Evolutionary conservation across 2,888 invertebrate genomes (phyloP).

Genomic region (Amaurobius ferox): DNA sequence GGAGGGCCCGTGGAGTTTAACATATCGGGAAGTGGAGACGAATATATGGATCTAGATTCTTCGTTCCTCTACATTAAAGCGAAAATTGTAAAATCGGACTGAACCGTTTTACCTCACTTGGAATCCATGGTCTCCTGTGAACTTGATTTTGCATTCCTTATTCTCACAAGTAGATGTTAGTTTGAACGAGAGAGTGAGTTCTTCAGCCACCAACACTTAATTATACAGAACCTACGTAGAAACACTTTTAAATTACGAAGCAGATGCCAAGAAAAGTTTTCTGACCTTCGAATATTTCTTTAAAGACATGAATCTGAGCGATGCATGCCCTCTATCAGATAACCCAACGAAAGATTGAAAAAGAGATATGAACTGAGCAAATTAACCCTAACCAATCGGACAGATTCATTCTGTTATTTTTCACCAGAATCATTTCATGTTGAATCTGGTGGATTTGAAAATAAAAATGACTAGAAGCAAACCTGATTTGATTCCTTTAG

Average conservation of each 20-base stretch:
- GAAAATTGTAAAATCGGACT: background rate
- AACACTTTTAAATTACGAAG: slow-evolving; percentile 8
- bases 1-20: background rate
- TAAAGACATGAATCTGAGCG: background rate
- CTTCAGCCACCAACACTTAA: background rate
- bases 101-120: background rate
- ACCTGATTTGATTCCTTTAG: slow-evolving; percentile 33
- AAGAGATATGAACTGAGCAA: background rate
- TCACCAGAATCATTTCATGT: slow-evolving; percentile 19
- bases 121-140: background rate
- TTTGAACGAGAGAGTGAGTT: slow-evolving; percentile 4
- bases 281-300: background rate
- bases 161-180: slow-evolving; percentile 14
- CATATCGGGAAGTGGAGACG: background rate
- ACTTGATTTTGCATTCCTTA: background rate
- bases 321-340: background rate
- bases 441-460: slow-evolving; percentile 13
- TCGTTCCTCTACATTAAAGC: slow-evolving; percentile 7
- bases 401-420: slow-evolving; percentile 50
- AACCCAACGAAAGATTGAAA: background rate
- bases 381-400: slow-evolving; percentile 10
- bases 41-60: background rate
- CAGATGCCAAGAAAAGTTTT: slow-evolving; percentile 6
- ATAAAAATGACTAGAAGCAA: slow-evolving; percentile 43
- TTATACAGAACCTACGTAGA: background rate